Base-by-base conservation (phyloP, 2,797 vertebrate species). In the Aeoliscus strigatus region DNA sequence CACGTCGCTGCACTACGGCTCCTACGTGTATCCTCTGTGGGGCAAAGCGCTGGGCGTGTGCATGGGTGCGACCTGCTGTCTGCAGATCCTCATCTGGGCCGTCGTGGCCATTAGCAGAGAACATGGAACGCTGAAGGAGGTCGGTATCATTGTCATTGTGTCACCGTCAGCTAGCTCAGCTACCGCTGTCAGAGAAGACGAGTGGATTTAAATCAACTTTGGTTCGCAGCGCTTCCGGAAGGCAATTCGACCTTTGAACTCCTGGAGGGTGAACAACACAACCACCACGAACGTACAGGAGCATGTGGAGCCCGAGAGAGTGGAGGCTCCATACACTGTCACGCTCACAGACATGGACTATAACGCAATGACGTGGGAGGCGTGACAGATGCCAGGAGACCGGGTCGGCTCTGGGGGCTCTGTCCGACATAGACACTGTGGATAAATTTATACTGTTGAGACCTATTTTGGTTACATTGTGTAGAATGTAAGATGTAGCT, bases 41-140 rank as follows among this genome's bases (percentile, higher is more conserved):
- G 90, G 90, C 4, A 90, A 75, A 43, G 87, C 84, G 0, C 60
- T 93, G 45, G 91, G 91, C 0, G 60, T 91, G 50, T 92, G 89
- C 64, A 86, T 92, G 74, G 90, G 83, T 0, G 27, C 84, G 0
- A 46, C 83, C 54, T 88, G 87, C 83, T 91, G 90, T 58, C 64
- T 91, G 10, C 92, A 90, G 78, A 87, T 93, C 54, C 86, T 80
- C 6, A 82, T 92, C 51, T 91, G 91, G 89, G 90, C 87, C 2
- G 14, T 67, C 1, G 62, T 90, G 2, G 89, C 90, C 35, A 79
- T 93, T 56, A 42, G 69, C 74, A 87, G 66, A 16, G 82, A 93
- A 80, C 85, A 87, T 0, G 92, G 91, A 39, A 90, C 88, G 0
- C 73, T 92, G 39, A 81, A 60, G 5, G 86, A 92, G 0, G 91